Base-by-base conservation (phyloP, 2,113 vertebrate species). In the Sturnira hondurensis region DNA sequence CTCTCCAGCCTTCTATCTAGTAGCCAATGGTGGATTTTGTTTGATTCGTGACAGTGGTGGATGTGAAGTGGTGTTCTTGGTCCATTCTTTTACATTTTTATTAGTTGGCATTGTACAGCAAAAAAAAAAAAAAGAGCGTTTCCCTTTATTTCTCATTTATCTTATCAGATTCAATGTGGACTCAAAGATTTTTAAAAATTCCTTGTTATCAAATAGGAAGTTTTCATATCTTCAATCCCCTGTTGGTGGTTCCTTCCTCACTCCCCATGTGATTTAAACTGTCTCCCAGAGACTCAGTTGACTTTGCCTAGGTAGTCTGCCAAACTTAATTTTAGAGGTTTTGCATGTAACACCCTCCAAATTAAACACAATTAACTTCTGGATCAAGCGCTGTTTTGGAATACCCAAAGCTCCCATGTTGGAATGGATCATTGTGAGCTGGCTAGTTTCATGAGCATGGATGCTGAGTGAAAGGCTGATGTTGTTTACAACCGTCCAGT, bases 281-380 rank as follows among this genome's bases (percentile, higher is more conserved):
- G 31, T 38, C 33, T 90, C 13, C 20, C 15, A 26, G 19, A 88
- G 58, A 71, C 14, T 80, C 28, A 19, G 83, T 77, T 89, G 52
- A 5, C 71, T 83, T 86, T 82, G 26, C 43, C 68, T 68, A 61
- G 4, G 10, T 58, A 83, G 54, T 83, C 70, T 70, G 36, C 7
- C 92, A 93, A 94, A 70, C 52, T 95, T 83, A 88, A 87, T 87
- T 91, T 81, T 15, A n/a, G 84, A 61, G 71, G 19, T 65, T 96
- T 94, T 65, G 31, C 38, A 82, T 0, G 0, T 45, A 70, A 80
- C 63, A 58, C 5, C 74, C 43, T 91, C 61, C 41, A 47, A 96
- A 67, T 82, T 38, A 92, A 96, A 89, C 68, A 70, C 4, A 43
- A 85, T 84, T 94, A 91, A 52, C 68, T 76, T 93, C 91, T 87